A percentile compares a stretch with the other conserved stretches of the same genome.
phyloP scores from a whole-genome alignment of 2,113 vertebrate species.

The Phyllopteryx taeniolatus region DNA sequence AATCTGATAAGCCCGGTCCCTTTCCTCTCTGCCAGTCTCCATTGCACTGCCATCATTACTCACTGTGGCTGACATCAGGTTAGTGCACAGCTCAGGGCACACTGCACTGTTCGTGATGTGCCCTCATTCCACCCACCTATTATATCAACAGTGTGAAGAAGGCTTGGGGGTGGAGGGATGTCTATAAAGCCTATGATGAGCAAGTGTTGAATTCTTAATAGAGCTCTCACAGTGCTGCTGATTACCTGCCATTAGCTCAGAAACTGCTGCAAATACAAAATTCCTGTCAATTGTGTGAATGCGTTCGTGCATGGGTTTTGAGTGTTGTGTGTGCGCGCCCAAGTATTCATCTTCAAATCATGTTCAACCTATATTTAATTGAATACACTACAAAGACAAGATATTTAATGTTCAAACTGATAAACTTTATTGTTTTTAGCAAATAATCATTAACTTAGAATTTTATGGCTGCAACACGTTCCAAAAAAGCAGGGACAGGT shows the following conservation, averaged over 20 bases:
- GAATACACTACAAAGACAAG: no score
- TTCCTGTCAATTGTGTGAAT: constrained; percentile 14
- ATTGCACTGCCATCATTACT: constrained; percentile 59
- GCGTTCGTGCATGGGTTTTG: not conserved
- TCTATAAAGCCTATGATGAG: constrained; percentile 53
- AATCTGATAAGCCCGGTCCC: constrained; percentile 57
- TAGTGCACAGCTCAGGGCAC: constrained; percentile 61
- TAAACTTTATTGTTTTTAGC: no score
- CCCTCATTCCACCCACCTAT: constrained; percentile 65
- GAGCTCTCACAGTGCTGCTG: constrained; percentile 27
- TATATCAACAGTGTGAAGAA: constrained; percentile 54
- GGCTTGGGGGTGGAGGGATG: constrained; percentile 6
- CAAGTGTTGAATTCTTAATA: constrained; percentile 54
- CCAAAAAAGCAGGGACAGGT: no score
- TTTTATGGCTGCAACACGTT: no score
- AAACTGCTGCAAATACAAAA: constrained; percentile 40
- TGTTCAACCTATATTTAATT: no score
- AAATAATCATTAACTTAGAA: no score
- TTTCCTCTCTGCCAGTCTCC: constrained; percentile 58
- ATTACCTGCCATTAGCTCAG: constrained; percentile 55
- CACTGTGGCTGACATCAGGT: constrained; percentile 60
- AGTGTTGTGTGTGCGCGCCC: not conserved
- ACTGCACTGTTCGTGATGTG: constrained; percentile 56
- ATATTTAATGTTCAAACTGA: no score
- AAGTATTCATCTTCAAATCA: no score